A percentile compares a stretch with the other conserved stretches of the same genome.
Evolutionary conservation across 2,113 vertebrate species (phyloP).

Genomic region (Ancistrus triradiatus): DNA sequence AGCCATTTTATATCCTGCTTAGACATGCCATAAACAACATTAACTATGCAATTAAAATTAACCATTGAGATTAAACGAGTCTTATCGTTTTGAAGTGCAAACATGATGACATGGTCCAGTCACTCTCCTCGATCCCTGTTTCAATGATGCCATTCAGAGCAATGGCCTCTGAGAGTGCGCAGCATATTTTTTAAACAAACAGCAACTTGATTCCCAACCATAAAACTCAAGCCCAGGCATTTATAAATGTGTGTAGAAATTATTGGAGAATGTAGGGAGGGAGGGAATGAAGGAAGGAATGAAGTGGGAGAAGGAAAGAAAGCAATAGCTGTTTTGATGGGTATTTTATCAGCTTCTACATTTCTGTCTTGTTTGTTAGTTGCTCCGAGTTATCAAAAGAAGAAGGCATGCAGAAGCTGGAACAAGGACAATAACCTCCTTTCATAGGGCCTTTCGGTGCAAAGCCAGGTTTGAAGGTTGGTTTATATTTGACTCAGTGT

Average conservation of each 20-base stretch:
- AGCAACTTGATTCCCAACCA: constrained; percentile 35
- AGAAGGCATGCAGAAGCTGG: constrained; percentile 8
- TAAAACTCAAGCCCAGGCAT: constrained; percentile 31
- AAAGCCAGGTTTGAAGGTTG: constrained; percentile 24
- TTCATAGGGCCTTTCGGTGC: constrained; percentile 23
- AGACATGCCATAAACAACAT: constrained; percentile 50
- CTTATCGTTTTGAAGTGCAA: too few relatives aligned
- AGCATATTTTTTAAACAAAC: constrained; percentile 51
- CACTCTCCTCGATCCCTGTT: constrained; percentile 12
- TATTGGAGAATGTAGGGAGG: constrained; percentile 21
- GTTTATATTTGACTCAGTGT: constrained; percentile 29
- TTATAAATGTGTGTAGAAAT: constrained; percentile 31
- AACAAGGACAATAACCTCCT: constrained; percentile 13
- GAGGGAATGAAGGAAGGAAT: constrained; percentile 19
- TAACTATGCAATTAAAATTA: constrained; percentile 45
- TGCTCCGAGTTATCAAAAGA: constrained; percentile 16
- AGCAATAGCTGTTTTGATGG: constrained; percentile 22
- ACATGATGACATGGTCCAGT: neutral
- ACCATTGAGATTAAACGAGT: too few relatives aligned
- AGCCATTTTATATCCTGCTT: constrained; percentile 24
- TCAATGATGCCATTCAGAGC: constrained; percentile 50
- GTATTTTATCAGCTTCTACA: constrained; percentile 13
- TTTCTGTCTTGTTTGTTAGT: constrained; percentile 1
- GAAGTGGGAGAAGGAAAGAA: constrained; percentile 16
- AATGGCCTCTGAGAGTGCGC: constrained; percentile 28